A percentile compares a stretch with the other conserved stretches of the same genome.
Evolutionary conservation across 1,140 invertebrate species (phyloP).

Genomic region (Asbolus verrucosus): DNA sequence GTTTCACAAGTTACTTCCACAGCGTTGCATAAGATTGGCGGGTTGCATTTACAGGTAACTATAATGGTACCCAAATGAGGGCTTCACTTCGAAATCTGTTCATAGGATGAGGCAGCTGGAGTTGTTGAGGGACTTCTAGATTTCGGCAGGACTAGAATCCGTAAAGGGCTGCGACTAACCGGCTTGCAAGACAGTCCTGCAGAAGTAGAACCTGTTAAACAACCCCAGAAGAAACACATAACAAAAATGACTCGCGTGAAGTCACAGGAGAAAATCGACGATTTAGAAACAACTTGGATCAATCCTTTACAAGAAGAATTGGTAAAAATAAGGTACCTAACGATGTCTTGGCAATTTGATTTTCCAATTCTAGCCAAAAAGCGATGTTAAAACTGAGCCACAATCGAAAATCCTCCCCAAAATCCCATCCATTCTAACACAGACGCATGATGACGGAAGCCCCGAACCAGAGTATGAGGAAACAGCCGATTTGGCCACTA

Average conservation of each 20-base stretch:
- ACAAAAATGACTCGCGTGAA: slow-evolving; percentile 5
- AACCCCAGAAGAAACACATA: slow-evolving; percentile 5
- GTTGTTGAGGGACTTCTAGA: slow-evolving; percentile 71
- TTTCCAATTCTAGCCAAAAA: background rate
- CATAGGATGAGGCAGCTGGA: slow-evolving; percentile 71
- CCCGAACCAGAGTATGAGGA: slow-evolving; percentile 78
- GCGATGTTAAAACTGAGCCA: background rate
- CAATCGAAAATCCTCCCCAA: slow-evolving; percentile 1
- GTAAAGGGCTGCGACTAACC: slow-evolving; percentile 70
- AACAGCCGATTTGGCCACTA: slow-evolving; percentile 77
- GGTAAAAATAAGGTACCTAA: background rate
- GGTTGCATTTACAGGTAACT: slow-evolving; percentile 67
- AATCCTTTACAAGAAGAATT: slow-evolving; percentile 39
- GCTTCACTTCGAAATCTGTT: no score
- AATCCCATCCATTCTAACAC: slow-evolving; percentile 24
- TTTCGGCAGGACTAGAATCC: slow-evolving; percentile 70
- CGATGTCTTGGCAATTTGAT: background rate
- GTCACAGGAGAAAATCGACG: slow-evolving; percentile 23
- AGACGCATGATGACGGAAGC: slow-evolving; percentile 62
- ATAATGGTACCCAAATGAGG: no score
- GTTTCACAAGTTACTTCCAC: slow-evolving; percentile 51
- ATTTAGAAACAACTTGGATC: slow-evolving; percentile 27
- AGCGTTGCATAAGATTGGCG: slow-evolving; percentile 71
- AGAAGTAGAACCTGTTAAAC: slow-evolving; percentile 1
- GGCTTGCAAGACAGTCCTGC: slow-evolving; percentile 67